Evolutionary conservation across 2,797 vertebrate species (phyloP), one percentile per base, ranked within the genome.

Genomic region (Microctenopoma stevenorrisi): DNA sequence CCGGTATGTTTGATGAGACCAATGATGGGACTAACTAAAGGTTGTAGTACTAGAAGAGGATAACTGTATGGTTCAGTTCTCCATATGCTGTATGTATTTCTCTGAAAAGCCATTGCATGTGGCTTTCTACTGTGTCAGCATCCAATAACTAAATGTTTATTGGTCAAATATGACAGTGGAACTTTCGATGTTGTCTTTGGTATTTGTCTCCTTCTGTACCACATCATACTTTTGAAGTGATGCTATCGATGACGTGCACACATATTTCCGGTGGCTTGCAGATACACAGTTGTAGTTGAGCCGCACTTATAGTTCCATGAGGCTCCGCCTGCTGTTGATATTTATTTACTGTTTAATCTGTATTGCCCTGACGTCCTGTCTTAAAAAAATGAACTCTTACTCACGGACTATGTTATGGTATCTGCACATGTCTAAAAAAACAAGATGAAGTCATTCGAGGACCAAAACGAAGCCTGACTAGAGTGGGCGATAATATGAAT

Each of bases 81-180:
- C 64, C n/a, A 52, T 84, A 54, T 56, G 52, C 56, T 56, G 58
- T 68, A 35, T 76, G 40, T 68, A 38, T 78, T 76, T 81, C 61
- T 57, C 42, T 48, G 44, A 52, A 58, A 54, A n/a, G 56, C 35
- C 53, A 44, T 78, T 3, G 88, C 90, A 91, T 89, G 87, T 70
- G 82, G 74, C 66, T 68, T 85, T 73, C 61, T 70, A 40, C 22
- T 51, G 37, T 42, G 37, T 57, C 58, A 63, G 70, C 81, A 72
- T 87, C 79, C 76, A 83, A 56, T 78, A 57, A 76, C 37, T 77
- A 62, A 64, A 38, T 85, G 85, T 88, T 68, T 64, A 81, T 79
- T 77, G 69, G 75, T 86, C 61, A 75, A 74, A 75, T 85, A 78
- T 79, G 74, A 85, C 62, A 61, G 82, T 78, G 81, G 76, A 76